Base-by-base conservation (phyloP, 1,140 invertebrate genomes). In the Batillaria attramentaria region DNA sequence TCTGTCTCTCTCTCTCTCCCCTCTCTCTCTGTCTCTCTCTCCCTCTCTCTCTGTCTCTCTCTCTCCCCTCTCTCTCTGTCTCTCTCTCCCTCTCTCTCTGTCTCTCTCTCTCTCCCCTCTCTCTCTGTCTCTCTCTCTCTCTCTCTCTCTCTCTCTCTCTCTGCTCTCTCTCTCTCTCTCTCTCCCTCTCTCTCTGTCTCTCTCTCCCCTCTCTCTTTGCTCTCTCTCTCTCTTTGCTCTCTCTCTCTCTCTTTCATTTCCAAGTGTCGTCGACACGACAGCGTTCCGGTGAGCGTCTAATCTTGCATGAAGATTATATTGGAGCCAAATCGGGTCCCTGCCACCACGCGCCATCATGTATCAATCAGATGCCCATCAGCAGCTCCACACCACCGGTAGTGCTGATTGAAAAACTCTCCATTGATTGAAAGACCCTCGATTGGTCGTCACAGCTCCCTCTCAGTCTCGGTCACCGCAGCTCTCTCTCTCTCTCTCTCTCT, bases 241-340 rank as follows among this genome's bases (percentile, higher is more conserved):
- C 6, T 1, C 33, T 3, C 1, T 62, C 33, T 2, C 33, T 62
- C 6, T 3, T 3, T 4, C 0, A 24, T 18, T 62, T 2, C 24
- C 10, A 16, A 1, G 24, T 62, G n/a, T 62, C 1, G 24, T 18
- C 10, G 10, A 50, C 13, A 50, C 13, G 10, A 13, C 13, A 13
- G 46, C 57, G 8, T 62, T 24, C 57, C 33, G 33, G n/a, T 73
- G 31, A 57, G 72, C 43, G 50, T 43, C 37, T 73, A 73, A 73
- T 73, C 72, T 73, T 73, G 72, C 72, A 60, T 73, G 72, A 73
- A 73, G 72, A 73, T 73, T 42, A 73, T 57, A 73, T 57, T 73
- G 42, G 72, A n/a, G 28, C 46, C 8, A 54, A 73, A 57, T 60
- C 68, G 68, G 18, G 37, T 70, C 28, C 37, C 28, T 20, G 46